Base-by-base conservation (phyloP, 2,113 vertebrate species). In the Ictidomys tridecemlineatus region DNA sequence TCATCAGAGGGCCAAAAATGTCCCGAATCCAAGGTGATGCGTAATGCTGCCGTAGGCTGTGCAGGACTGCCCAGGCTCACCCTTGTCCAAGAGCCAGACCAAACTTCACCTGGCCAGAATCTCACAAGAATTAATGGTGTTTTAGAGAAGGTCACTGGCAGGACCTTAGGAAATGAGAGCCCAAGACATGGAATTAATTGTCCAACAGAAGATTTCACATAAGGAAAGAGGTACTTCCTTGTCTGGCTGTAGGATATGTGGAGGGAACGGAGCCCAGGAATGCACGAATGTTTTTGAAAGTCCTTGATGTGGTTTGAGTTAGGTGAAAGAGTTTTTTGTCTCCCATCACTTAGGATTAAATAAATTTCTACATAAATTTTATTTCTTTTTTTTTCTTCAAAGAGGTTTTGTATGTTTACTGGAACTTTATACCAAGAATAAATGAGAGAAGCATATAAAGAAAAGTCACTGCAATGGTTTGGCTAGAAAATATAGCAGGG, bases 261-360 rank as follows among this genome's bases (percentile, higher is more conserved):
- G 61, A 83, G 67, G 95, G 90, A 97, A 87, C 8, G 56, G 58
- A 96, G 96, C 96, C 96, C 87, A 97, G 95, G 90, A 97, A 96
- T 96, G 90, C 42, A 58, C 76, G 70, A 89, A 73, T 95, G 61
- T 89, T 97, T 97, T 63, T 95, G 91, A 90, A 97, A 96, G 88
- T 88, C 67, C 80, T 97, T 97, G 95, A 96, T 97, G 96, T 94
- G 95, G 95, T 92, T 94, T 94, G 80, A 92, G 67, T 96, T 95
- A 97, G 96, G 95, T 98, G 92, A 98, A 98, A 97, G 92, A 45
- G 67, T 48, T 92, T 97, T 97, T 98, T 97, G 92, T 96, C 92
- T 88, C 92, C 42, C 45, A 95, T 97, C 96, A 92, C 87, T 97
- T 96, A 97, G 72, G 82, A 96, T 96, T 97, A 95, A 97, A 93